phyloP scores from a whole-genome alignment of 1,140 invertebrate species.

The Brachionus sp. region DNA sequence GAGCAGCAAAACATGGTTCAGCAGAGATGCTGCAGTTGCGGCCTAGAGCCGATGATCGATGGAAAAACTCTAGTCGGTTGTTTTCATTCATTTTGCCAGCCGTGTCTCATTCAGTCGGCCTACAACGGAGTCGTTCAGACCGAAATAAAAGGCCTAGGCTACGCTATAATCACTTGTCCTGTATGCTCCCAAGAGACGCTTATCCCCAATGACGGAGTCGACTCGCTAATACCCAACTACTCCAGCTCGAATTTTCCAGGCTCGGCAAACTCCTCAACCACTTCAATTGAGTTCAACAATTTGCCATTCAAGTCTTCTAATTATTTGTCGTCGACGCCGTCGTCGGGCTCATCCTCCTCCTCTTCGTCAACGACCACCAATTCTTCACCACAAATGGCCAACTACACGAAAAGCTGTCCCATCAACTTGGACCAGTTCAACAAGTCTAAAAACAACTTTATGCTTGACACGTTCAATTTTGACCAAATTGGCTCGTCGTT shows the following conservation, averaged over 20 bases:
- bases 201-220: neutral
- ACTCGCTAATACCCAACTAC: neutral
- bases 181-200: constrained; percentile 4
- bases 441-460: neutral
- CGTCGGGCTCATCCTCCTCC: neutral
- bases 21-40: neutral
- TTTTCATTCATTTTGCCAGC: constrained; percentile 20
- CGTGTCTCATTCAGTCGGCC: neutral
- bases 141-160: neutral
- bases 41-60: constrained; percentile 9
- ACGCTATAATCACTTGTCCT: neutral
- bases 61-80: constrained; percentile 13
- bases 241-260: neutral
- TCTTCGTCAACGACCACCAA: constrained; percentile 7
- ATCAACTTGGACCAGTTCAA: neutral
- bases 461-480: neutral
- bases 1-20: neutral
- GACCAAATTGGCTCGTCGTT: neutral
- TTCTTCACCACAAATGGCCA: constrained; percentile 15
- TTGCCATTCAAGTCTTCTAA: neutral
- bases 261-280: neutral
- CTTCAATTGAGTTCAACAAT: neutral
- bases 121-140: neutral
- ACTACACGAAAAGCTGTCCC: neutral
- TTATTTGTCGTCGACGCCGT: constrained; percentile 7